Percentiles rank a stretch among this genome's conserved stretches.
phyloP scores from a whole-genome alignment of 92 coral and sea anemone species.

The Plumapathes pennacea region DNA sequence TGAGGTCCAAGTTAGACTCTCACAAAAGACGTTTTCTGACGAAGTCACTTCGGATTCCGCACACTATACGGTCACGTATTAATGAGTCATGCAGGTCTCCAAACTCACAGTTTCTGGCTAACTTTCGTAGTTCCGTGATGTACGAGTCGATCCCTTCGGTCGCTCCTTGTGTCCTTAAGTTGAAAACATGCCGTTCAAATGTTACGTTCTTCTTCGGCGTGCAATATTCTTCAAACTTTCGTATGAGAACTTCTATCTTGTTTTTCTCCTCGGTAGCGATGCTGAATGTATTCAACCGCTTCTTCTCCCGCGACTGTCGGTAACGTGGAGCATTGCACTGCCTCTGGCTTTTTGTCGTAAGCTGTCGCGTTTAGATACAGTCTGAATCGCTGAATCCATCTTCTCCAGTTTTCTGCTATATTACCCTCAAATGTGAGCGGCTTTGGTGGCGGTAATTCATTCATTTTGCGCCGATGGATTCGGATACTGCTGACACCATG shows the following conservation, averaged over 20 bases:
- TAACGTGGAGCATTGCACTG: slow-evolving; percentile 30
- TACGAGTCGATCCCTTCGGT: slow-evolving; percentile 26
- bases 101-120: slow-evolving; percentile 19
- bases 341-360: slow-evolving; percentile 20
- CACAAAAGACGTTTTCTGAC: not conserved
- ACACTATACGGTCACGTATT: slow-evolving; percentile 7
- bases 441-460: slow-evolving; percentile 10
- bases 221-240: slow-evolving; percentile 29
- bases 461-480: not conserved
- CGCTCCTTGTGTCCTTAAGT: slow-evolving; percentile 28
- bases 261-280: slow-evolving; percentile 9
- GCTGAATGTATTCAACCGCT: slow-evolving; percentile 20
- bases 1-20: not conserved
- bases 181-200: too few species aligned
- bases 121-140: slow-evolving; percentile 8
- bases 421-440: slow-evolving; percentile 22
- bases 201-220: slow-evolving; percentile 35
- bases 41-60: slow-evolving; percentile 2
- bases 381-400: slow-evolving; percentile 17
- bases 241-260: slow-evolving; percentile 24
- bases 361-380: slow-evolving; percentile 33
- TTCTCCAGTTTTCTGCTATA: slow-evolving; percentile 22
- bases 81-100: not conserved
- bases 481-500: slow-evolving; percentile 53
- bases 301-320: slow-evolving; percentile 27